phyloP scores from a whole-genome alignment of 2,888 invertebrate genomes.

The Andrena praecox region DNA sequence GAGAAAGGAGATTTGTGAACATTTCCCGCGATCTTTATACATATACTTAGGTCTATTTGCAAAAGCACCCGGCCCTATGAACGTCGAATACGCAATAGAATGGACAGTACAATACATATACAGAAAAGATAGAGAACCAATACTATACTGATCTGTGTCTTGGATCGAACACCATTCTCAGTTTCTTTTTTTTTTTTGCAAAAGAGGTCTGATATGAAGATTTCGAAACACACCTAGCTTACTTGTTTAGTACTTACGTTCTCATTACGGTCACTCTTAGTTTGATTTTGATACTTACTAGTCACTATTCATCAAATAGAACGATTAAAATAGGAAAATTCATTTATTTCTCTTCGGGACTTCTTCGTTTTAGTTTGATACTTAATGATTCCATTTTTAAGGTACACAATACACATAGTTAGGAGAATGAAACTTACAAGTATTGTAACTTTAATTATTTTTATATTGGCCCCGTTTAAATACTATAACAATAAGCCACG shows the following conservation, averaged over 20 bases:
- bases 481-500: constrained; percentile 16
- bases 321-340: not conserved
- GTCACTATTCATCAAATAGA: constrained; percentile 1
- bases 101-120: constrained; percentile 33
- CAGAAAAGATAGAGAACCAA: constrained; percentile 21
- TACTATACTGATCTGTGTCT: constrained; percentile 56
- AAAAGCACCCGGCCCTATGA: not conserved
- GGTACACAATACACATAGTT: constrained; percentile 3
- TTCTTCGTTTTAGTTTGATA: not conserved
- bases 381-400: constrained; percentile 40
- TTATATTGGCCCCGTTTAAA: constrained; percentile 58
- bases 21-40: constrained; percentile 12
- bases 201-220: not conserved
- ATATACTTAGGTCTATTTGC: constrained; percentile 33
- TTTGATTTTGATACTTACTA: constrained; percentile 33
- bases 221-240: constrained; percentile 1
- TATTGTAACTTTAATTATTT: constrained; percentile 72
- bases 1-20: constrained; percentile 11
- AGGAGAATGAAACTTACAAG: constrained; percentile 17
- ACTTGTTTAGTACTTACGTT: constrained; percentile 28
- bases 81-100: constrained; percentile 18
- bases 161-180: constrained; percentile 39
- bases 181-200: not conserved
- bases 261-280: constrained; percentile 6
- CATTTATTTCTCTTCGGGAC: not conserved